Evolutionary conservation across 2,888 invertebrate species (phyloP), one percentile per base, ranked within the genome.

Genomic region (Ceramica pisi): DNA sequence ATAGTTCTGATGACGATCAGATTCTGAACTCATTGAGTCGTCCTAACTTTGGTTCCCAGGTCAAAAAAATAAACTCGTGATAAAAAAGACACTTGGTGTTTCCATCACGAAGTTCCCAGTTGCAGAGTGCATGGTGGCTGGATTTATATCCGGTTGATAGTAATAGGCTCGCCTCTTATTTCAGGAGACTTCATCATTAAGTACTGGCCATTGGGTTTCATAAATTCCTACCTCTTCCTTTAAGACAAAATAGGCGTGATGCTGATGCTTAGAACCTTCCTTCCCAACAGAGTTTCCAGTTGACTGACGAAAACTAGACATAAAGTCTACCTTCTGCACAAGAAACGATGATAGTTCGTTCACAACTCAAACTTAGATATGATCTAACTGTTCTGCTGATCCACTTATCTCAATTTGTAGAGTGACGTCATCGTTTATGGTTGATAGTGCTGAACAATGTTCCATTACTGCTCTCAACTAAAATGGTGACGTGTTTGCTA

Each of bases 351-450:
- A 10, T 31, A 19, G 9, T 6, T 55, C 7, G 48, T 48, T 35
- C 48, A 9, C 51, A 53, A 19, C 59, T 66, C 65, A 80, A 77
- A 80, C 80, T 66, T 77, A 75, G 85, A 55, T 48, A 80, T 83
- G 83, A 83, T 67, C 83, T 83, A 83, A 83, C 74, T 74, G 71
- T 75, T 75, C 71, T 79, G 82, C 67, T 85, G 85, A 85, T 84
- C 83, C 76, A 83, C 71, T 83, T 83, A 82, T 76, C 80, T 64
- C 51, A 67, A 83, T 81, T 75, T 83, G 66, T 62, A 26, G 8
- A 53, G 51, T 83, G 85, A 85, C 83, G 83, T 77, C 71, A 83
- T 46, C 53, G 48, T 81, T 72, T 71, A 82, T 67, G 53, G 80
- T 46, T 75, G 75, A 78, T 79, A 70, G 44, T 21, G 46, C 55